Evolutionary conservation across 2,113 vertebrate genomes (phyloP).

Genomic region (Catharus fuscescens): DNA sequence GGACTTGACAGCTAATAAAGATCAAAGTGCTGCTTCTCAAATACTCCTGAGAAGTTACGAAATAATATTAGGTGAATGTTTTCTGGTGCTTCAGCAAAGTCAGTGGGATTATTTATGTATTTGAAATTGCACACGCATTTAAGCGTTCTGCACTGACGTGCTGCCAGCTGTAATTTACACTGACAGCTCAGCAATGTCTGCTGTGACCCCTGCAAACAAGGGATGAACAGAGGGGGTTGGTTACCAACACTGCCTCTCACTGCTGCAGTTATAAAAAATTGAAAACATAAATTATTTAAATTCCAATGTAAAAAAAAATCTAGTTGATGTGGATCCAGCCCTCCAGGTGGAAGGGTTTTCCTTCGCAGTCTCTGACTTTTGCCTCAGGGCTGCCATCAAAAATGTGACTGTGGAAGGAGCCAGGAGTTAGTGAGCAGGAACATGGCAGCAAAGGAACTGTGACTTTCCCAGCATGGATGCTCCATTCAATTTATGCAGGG

Average conservation of each 20-base stretch:
- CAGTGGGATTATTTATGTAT: conserved; percentile 14
- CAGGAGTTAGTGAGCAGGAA: background rate
- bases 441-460: background rate
- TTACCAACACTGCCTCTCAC: background rate
- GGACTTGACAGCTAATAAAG: conserved; percentile 25
- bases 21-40: conserved; percentile 36
- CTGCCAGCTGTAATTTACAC: background rate
- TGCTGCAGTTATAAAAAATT: conserved; percentile 25
- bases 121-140: background rate
- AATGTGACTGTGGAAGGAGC: background rate
- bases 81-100: background rate
- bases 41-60: background rate
- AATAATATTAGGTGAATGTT: background rate
- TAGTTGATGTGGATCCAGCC: background rate
- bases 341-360: background rate
- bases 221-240: background rate
- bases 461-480: background rate
- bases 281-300: conserved; percentile 21
- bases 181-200: background rate
- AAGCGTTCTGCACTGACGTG: background rate
- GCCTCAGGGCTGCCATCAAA: background rate
- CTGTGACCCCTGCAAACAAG: background rate
- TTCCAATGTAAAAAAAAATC: background rate
- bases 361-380: background rate
- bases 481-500: background rate